Conservation (phyloP, 2,888 invertebrate genomes). For the Xanthia icteritia region DNA sequence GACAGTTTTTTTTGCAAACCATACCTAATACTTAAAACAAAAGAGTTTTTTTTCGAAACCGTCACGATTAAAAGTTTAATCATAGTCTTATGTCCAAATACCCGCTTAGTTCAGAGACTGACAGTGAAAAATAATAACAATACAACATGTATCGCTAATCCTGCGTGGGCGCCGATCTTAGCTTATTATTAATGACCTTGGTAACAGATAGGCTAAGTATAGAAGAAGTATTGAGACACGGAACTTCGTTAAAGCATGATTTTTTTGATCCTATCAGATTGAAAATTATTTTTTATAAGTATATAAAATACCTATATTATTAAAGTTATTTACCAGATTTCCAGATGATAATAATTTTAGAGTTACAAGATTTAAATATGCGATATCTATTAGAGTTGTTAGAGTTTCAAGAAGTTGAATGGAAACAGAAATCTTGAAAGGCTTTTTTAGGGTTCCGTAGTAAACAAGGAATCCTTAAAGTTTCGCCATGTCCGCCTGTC, state of each 20-base stretch:
- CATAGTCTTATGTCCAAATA: constrained; percentile 9
- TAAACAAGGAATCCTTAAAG: no score
- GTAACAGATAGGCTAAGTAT: constrained; percentile 13
- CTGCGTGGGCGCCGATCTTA: constrained; percentile 14
- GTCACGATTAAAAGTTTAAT: constrained; percentile 17
- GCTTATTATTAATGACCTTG: constrained; percentile 47
- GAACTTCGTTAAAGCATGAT: background rate
- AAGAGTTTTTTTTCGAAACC: background rate
- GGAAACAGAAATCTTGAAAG: no score
- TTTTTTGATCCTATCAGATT: background rate
- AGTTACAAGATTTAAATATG: no score
- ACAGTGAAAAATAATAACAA: constrained; percentile 57
- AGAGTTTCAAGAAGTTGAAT: no score
- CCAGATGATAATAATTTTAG: no score
- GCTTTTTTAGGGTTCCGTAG: no score
- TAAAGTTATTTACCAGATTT: no score
- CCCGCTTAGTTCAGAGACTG: constrained; percentile 14
- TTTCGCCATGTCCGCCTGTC: no score
- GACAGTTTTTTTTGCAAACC: background rate
- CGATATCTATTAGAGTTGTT: no score
- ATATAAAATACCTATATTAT: no score
- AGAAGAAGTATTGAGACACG: constrained; percentile 22
- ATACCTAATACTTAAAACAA: background rate
- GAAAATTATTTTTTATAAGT: background rate
- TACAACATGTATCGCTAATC: constrained; percentile 37